Evolutionary conservation across 2,113 vertebrate species (phyloP).

Genomic region (Brachypodius melanocephalos): DNA sequence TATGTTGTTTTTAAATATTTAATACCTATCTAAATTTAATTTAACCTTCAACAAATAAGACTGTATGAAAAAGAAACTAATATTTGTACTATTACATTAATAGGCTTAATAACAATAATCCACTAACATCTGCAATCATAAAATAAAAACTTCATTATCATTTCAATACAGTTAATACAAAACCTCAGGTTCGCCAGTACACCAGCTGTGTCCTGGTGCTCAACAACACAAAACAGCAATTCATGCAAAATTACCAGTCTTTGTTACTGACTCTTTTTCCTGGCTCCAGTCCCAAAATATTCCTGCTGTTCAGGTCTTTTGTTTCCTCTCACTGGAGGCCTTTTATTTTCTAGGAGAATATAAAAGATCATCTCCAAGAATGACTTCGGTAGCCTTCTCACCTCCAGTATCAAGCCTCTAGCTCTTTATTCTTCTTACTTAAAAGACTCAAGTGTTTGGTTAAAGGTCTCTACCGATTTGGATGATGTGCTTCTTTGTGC

Average conservation of each 20-base stretch:
- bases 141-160: conserved; percentile 79
- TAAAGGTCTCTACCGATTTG: neutral
- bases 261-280: conserved; percentile 71
- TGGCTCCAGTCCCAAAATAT: conserved; percentile 71
- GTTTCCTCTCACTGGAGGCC: conserved; percentile 55
- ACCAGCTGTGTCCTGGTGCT: conserved; percentile 73
- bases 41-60: conserved; percentile 51
- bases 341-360: conserved; percentile 62
- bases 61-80: conserved; percentile 59
- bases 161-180: conserved; percentile 75
- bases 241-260: conserved; percentile 75
- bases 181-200: conserved; percentile 71
- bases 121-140: conserved; percentile 73
- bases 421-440: neutral
- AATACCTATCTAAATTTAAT: conserved; percentile 23
- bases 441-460: neutral
- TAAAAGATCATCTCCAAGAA: conserved; percentile 43
- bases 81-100: conserved; percentile 73
- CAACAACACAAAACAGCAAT: conserved; percentile 74
- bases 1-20: conserved; percentile 6
- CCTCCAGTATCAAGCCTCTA: neutral
- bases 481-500: neutral
- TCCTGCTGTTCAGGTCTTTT: conserved; percentile 76
- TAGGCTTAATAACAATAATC: conserved; percentile 78
- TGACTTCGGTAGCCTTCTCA: conserved; percentile 31